Evolutionary conservation across 2,888 invertebrate species (phyloP).

Genomic region (Apamea crenata): DNA sequence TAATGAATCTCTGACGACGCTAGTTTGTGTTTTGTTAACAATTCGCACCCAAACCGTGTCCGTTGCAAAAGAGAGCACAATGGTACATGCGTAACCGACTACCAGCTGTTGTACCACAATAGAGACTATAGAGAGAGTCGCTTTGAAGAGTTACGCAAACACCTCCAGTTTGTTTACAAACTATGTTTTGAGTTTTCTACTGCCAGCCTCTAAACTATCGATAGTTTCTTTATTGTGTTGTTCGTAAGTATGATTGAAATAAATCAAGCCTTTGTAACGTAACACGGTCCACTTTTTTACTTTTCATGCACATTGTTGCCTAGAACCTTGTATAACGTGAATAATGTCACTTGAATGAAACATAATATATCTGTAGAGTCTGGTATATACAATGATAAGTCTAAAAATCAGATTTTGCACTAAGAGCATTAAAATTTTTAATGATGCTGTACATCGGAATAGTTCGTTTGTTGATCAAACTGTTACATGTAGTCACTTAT

Average conservation of each 20-base stretch:
- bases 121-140: no score
- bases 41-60: constrained; percentile 72
- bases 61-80: constrained; percentile 83
- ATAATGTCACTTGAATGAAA: neutral
- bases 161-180: constrained; percentile 79
- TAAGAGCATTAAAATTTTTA: no score
- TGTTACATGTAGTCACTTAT: no score
- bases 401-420: no score
- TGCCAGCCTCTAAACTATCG: constrained; percentile 36
- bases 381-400: no score
- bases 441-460: no score
- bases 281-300: constrained; percentile 29
- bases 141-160: constrained; percentile 83
- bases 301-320: constrained; percentile 34
- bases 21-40: constrained; percentile 62
- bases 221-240: constrained; percentile 60
- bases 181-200: constrained; percentile 72
- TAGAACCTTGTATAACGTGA: constrained; percentile 8
- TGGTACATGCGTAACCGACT: constrained; percentile 80
- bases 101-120: constrained; percentile 86
- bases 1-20: constrained; percentile 29
- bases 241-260: constrained; percentile 44
- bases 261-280: constrained; percentile 51
- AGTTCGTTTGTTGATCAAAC: no score
- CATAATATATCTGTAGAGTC: no score